phyloP scores from a whole-genome alignment of 2,797 vertebrate genomes.

The Hyperoplus immaculatus region DNA sequence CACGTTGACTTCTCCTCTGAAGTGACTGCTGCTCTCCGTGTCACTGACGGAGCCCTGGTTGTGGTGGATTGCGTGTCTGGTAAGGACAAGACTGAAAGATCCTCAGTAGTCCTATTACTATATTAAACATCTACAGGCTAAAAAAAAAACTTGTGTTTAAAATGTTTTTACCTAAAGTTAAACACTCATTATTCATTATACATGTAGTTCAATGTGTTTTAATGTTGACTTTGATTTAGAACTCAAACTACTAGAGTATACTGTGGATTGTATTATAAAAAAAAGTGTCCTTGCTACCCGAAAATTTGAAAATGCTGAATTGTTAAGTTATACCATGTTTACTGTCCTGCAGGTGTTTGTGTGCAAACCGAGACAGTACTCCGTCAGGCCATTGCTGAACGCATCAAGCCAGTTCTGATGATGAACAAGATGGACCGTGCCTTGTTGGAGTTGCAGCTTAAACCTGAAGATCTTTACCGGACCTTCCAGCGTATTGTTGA shows the following conservation, averaged over 20 bases:
- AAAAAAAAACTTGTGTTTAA: too few relatives aligned
- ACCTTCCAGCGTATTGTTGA: conserved; percentile 98
- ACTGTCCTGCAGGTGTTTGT: conserved; percentile 87
- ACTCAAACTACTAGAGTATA: neutral
- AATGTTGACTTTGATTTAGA: neutral
- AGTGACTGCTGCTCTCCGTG: conserved; percentile 96
- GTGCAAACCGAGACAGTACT: conserved; percentile 97
- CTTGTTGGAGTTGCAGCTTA: conserved; percentile 94
- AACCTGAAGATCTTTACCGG: conserved; percentile 92
- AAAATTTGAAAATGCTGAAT: neutral
- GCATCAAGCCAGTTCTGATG: conserved; percentile 97
- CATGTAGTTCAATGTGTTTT: neutral
- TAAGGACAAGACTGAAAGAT: conserved; percentile 68
- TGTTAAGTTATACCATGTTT: neutral
- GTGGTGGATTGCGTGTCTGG: conserved; percentile 97
- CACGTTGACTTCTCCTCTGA: conserved; percentile 98
- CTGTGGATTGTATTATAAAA: too few relatives aligned
- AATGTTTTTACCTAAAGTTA: too few relatives aligned
- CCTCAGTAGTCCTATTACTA: neutral
- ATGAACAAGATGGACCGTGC: conserved; percentile 99
- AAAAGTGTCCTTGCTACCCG: neutral
- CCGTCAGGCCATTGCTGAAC: conserved; percentile 94
- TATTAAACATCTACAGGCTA: too few relatives aligned
- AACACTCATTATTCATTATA: too few relatives aligned
- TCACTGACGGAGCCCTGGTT: conserved; percentile 95